Conservation (phyloP, 2,888 invertebrate species). For the Yponomeuta cagnagella region DNA sequence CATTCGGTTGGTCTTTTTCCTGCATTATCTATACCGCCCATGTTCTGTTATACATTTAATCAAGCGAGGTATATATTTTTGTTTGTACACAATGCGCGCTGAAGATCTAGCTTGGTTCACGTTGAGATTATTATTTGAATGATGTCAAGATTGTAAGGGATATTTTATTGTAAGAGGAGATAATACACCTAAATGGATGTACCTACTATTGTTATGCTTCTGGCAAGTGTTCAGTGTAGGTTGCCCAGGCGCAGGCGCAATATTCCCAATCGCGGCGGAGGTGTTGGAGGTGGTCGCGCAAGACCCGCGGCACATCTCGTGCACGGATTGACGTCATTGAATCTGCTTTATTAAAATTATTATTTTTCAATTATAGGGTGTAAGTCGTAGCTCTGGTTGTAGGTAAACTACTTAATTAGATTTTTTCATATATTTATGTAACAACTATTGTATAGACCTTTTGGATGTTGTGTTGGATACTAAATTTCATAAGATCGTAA, state of each 20-base stretch:
- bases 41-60: background rate
- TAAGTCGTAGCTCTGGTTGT: slow-evolving; percentile 9
- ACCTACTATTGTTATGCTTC: background rate
- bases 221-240: background rate
- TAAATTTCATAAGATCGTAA: slow-evolving; percentile 6
- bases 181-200: background rate
- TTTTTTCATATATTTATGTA: slow-evolving; percentile 2
- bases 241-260: too few species aligned
- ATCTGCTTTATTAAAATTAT: slow-evolving; percentile 9
- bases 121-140: slow-evolving; percentile 2
- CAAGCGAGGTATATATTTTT: background rate
- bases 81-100: background rate
- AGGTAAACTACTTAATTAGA: slow-evolving; percentile 6
- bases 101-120: background rate
- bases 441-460: slow-evolving; percentile 2
- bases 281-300: too few species aligned
- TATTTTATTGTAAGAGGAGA: background rate
- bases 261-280: too few species aligned
- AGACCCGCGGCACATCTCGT: too few species aligned
- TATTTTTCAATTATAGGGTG: slow-evolving; percentile 8
- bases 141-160: background rate
- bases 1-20: too few species aligned
- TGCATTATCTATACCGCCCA: background rate
- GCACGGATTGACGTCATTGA: background rate
- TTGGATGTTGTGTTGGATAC: background rate